These are phyloP conservation scores for Maconellicoccus hirsutus DNA, from an alignment of 1,140 invertebrate species.

Conservation along the genomic window DNA sequence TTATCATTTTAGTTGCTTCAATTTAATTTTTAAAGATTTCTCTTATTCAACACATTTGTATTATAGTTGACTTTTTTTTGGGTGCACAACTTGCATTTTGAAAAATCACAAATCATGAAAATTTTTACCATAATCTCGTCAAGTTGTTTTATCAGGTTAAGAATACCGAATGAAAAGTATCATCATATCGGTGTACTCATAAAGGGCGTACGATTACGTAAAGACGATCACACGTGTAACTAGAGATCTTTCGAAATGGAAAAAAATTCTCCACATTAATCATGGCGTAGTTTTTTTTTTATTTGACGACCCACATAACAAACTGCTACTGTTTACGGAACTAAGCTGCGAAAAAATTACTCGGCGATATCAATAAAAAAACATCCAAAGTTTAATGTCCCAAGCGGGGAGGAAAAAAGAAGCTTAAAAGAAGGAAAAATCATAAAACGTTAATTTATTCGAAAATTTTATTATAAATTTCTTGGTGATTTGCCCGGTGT, in stretches of 20 bases:
- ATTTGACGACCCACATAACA: background rate
- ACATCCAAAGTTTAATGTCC: background rate
- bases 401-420: background rate
- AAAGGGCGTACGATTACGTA: too few species aligned
- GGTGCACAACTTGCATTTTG: too few species aligned
- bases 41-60: too few species aligned
- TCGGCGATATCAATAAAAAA: background rate
- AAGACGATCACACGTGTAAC: background rate
- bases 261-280: background rate
- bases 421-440: background rate
- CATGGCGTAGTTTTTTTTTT: background rate
- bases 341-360: background rate
- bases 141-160: too few species aligned
- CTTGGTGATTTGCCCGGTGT: background rate
- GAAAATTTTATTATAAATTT: constrained; percentile 20
- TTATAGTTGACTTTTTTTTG: too few species aligned
- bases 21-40: too few species aligned
- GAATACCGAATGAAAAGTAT: too few species aligned
- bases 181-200: too few species aligned
- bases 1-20: too few species aligned
- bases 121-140: too few species aligned
- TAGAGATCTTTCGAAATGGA: background rate
- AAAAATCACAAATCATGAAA: too few species aligned
- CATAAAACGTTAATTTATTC: constrained; percentile 17
- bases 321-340: constrained; percentile 3